Evolutionary conservation across 2,888 invertebrate species (phyloP), one percentile per base, ranked within the genome.

Genomic region (Carterocephalus palaemon): DNA sequence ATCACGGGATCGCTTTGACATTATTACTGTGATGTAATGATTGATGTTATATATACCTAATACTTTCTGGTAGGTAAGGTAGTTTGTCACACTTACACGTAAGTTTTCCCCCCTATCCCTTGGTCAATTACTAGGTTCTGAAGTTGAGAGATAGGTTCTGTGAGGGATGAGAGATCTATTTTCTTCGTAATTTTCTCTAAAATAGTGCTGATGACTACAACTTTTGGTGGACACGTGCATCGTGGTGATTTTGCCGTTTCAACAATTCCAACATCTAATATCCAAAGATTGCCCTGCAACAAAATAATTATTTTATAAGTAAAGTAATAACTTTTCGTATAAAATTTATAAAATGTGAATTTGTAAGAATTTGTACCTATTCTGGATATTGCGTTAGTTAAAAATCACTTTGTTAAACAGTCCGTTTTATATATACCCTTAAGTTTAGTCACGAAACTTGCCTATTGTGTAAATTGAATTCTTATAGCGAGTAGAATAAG

Each of bases 101-200:
- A 34, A 28, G 39, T 28, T 28, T 39, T 46, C 3, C 39, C 33
- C 9, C 24, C 89, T 6, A 85, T 61, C 0, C 88, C 85, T 62
- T 92, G 91, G 56, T 94, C 93, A 2, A 91, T 89, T 0, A 88
- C 89, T 26, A 94, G 68, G 59, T 92, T 92, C 64, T 94, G 94
- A 13, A 93, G 77, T 7, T 91, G 86, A 0, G 92, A 92, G 4
- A 83, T 87, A 4, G 84, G 70, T 23, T 88, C 88, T 0, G 89
- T 85, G 6, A 91, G 71, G 0, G 88, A 76, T 7, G 90, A 88
- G 29, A 94, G 70, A 38, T 91, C 89, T 22, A 93, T 82, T 0
- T 81, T 79, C 60, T 90, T 91, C 3, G 92, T 80, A 7, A 92
- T 71, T 73, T 91, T 91, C 33, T 88, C 88, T 4, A 88, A 88